Conservation (phyloP, 2,797 vertebrate species). For the Schizothorax lantsangensis region DNA sequence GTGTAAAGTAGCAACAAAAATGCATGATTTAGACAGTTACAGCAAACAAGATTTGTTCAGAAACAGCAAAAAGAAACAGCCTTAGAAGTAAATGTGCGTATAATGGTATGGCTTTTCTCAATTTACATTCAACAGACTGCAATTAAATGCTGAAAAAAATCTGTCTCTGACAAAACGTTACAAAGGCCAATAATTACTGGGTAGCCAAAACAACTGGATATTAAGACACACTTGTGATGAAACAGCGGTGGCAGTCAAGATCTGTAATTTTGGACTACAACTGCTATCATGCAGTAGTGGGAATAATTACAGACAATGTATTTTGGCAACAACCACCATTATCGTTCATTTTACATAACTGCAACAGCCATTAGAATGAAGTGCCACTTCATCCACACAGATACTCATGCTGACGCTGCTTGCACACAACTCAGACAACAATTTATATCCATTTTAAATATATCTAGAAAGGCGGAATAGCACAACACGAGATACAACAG, state of each 20-base stretch:
- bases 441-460: conserved; percentile 54
- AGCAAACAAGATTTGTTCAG: conserved; percentile 32
- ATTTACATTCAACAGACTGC: conserved; percentile 74
- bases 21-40: neutral
- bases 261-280: neutral
- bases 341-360: conserved; percentile 16
- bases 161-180: conserved; percentile 19
- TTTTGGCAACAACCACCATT: conserved; percentile 26
- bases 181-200: conserved; percentile 16
- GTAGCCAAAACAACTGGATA: conserved; percentile 35
- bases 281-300: conserved; percentile 42
- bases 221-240: conserved; percentile 25
- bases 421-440: conserved; percentile 75
- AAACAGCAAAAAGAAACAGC: conserved; percentile 64
- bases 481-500: conserved; percentile 38
- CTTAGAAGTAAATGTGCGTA: conserved; percentile 66
- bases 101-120: conserved; percentile 77
- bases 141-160: conserved; percentile 16
- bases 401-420: conserved; percentile 77
- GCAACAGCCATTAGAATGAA: conserved; percentile 38
- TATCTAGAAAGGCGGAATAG: conserved; percentile 26
- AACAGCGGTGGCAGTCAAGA: conserved; percentile 18
- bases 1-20: conserved; percentile 43
- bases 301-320: conserved; percentile 7
- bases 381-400: conserved; percentile 42